Evolutionary conservation across 2,888 invertebrate species (phyloP).

Genomic region (Cosmia trapezina): DNA sequence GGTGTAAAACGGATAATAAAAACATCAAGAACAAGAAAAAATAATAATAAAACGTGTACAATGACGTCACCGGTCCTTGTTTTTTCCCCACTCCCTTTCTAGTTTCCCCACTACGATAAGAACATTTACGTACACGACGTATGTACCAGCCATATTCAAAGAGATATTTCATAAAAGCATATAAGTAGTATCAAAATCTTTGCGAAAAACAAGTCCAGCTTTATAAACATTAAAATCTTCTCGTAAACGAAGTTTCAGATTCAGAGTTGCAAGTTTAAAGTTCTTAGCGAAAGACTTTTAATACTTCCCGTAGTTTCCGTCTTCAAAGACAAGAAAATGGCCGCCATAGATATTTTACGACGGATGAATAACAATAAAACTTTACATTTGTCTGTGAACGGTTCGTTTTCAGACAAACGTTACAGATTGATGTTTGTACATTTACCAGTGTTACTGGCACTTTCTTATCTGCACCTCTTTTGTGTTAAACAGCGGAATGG

Average conservation of each 20-base stretch:
- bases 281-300: conserved; percentile 66
- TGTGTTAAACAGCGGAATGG: conserved; percentile 6
- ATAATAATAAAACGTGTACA: too few species aligned
- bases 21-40: too few species aligned
- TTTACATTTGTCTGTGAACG: conserved; percentile 46
- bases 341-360: conserved; percentile 56
- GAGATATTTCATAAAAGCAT: conserved; percentile 21
- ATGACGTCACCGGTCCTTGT: too few species aligned
- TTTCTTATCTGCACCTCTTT: conserved; percentile 26
- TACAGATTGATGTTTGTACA: conserved; percentile 47
- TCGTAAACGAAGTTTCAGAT: conserved; percentile 61
- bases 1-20: too few species aligned
- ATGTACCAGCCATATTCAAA: not conserved
- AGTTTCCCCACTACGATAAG: not conserved
- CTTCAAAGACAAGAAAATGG: conserved; percentile 52
- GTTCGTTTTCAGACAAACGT: conserved; percentile 31
- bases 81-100: too few species aligned
- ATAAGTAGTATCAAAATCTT: conserved; percentile 8
- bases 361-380: conserved; percentile 52
- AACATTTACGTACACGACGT: not conserved
- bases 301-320: conserved; percentile 59
- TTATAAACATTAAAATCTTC: conserved; percentile 57
- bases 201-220: conserved; percentile 25
- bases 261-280: conserved; percentile 64
- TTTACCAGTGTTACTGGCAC: conserved; percentile 28